Evolutionary conservation across 1,140 invertebrate species (phyloP), one percentile per base, ranked within the genome.

Genomic region (Cydia strobilella): DNA sequence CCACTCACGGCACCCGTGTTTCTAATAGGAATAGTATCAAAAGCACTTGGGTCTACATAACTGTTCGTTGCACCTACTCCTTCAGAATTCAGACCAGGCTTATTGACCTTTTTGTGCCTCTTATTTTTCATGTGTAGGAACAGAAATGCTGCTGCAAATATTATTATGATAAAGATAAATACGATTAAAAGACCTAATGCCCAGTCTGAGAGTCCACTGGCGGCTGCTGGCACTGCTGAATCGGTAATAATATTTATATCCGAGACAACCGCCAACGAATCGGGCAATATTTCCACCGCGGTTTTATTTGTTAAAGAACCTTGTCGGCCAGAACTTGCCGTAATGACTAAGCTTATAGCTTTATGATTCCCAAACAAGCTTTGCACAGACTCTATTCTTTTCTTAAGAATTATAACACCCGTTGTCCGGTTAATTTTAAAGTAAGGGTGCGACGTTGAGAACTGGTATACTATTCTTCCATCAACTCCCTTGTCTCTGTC

Each of bases 391-490:
- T 95, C 94, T 10, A 98, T 92, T 86, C 97, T 96, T 82, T 96
- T 96, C 83, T 96, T 97, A 18, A 99, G 94, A 42, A 97, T 95
- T 27, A 99, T 94, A 0, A 96, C 96, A 1, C 98, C 98, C 4
- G 96, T 98, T 0, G 97, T 98, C 78, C 97, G 94, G 87, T 99
- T 99, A 15, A 99, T 95, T 91, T 97, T 97, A 87, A 99, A 98
- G 85, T 97, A 97, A 0, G 96, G 94, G 91, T 98, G 96, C 69
- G 96, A 96, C 0, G 96, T 96, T 10, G 95, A 96, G 13, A 99
- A 84, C 79, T 97, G 96, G 86, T 99, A 99, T 0, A 98, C 96
- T 0, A 99, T 96, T 62, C 96, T 94, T 3, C 98, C 98, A 89
- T 99, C 98, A 0, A 96, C 95, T 0, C 98, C 98, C 83, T 96